Evolutionary conservation across 2,888 invertebrate species (phyloP), one percentile per base, ranked within the genome.

Genomic region (Nemurella pictetii): DNA sequence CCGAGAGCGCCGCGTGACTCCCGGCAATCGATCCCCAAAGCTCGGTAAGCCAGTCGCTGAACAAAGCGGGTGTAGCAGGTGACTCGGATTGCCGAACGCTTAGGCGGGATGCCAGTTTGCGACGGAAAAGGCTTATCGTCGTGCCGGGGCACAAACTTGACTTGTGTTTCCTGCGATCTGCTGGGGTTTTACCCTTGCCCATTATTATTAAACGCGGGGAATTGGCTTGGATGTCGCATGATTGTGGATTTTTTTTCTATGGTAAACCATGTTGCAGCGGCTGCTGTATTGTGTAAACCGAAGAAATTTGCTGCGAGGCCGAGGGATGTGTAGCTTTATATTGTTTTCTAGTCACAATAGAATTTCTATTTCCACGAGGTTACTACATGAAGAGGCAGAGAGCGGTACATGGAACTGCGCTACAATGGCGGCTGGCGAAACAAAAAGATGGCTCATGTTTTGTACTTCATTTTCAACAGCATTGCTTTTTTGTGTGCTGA

Each of bases 1-100:
- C 78, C 27, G 20, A 78, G 78, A 29, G 29, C 5, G 78, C n/a
- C n/a, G 78, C 78, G 27, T 78, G 78, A 78, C 78, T 78, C 29
- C 25, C 27, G 30, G 29, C 78, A 20, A 78, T 78, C 78, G 78
- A 78, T 78, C 29, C 78, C 20, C 78, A 3, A 15, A 29, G 4
- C 78, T 30, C 28, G 20, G 30, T 30, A n/a, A 78, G 30, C 78
- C 78, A 78, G 20, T n/a, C 7, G 4, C 78, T 9, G 30, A 30
- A 29, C 30, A 78, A n/a, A 78, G 30, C 78, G 29, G 29, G 30
- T 12, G 30, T 29, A 55, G 20, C 55, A 55, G 55, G 55, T 55
- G 55, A 55, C 20, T 7, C 55, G 55, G 55, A 7, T 55, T 55
- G 5, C 55, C 12, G 1, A 20, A 1, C 55, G 55, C 55, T 32